phyloP scores from a whole-genome alignment of 2,888 invertebrate genomes.

The Polyommatus icarus region DNA sequence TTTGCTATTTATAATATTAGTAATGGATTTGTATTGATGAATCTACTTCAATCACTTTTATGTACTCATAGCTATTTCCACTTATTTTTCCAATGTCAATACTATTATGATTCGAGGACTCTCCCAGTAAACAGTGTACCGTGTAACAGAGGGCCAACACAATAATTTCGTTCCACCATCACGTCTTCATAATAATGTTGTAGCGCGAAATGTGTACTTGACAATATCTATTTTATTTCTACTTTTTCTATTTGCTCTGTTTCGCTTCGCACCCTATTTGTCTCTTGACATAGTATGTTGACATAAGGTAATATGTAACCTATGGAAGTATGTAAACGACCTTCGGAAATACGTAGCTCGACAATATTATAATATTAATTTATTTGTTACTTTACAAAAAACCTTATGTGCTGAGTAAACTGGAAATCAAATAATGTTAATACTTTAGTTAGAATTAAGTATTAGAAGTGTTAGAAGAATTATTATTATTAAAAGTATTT shows the following conservation, averaged over 20 bases:
- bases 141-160: not conserved
- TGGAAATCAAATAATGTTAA: no score
- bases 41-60: no score
- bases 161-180: not conserved
- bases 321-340: no score
- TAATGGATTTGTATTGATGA: no score
- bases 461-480: no score
- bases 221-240: slow-evolving; percentile 24
- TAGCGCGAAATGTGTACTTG: slow-evolving; percentile 4
- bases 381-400: no score
- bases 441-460: no score
- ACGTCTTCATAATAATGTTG: not conserved
- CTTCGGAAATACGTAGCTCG: no score
- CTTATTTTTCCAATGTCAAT: not conserved
- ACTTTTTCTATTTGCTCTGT: slow-evolving; percentile 25
- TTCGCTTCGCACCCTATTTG: slow-evolving; percentile 11
- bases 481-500: no score
- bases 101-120: not conserved
- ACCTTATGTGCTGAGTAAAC: no score
- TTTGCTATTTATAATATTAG: no score
- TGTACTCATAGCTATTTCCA: not conserved
- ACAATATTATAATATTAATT: no score
- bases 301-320: not conserved
- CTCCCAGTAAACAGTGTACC: not conserved
- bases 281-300: not conserved